Evolutionary conservation across 2,888 invertebrate genomes (phyloP).

Genomic region (Steinernema carpocapsae): DNA sequence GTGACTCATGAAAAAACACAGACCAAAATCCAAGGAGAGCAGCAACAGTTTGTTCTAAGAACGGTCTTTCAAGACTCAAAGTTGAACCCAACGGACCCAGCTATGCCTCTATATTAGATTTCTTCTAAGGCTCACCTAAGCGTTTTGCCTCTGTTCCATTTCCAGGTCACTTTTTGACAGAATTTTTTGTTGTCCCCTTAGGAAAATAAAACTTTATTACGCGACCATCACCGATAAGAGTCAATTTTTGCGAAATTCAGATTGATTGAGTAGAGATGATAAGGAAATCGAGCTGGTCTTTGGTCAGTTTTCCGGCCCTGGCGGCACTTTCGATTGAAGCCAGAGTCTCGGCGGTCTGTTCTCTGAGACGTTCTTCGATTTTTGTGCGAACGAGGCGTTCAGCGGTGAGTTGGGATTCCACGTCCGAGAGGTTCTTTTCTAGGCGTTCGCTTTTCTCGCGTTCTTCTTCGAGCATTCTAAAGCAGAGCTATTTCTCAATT

Average conservation of each 20-base stretch:
- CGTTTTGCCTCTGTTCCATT: no score
- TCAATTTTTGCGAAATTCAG: constrained; percentile 25
- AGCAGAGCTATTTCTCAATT: constrained; percentile 36
- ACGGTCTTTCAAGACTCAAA: no score
- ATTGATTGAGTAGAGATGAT: constrained; percentile 59
- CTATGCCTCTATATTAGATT: no score
- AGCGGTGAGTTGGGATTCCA: constrained; percentile 48
- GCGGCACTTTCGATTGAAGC: constrained; percentile 12
- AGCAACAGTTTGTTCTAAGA: no score
- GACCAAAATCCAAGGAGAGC: no score
- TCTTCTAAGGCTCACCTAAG: no score
- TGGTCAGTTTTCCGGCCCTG: not conserved
- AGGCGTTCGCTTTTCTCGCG: constrained; percentile 54
- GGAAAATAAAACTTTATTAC: constrained; percentile 27
- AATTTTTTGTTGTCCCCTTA: no score
- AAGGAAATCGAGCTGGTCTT: constrained; percentile 45
- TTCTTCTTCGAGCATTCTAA: constrained; percentile 58
- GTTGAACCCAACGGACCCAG: no score
- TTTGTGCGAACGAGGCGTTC: constrained; percentile 37
- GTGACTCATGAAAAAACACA: no score
- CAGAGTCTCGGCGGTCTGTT: constrained; percentile 17
- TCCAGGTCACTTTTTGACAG: no score
- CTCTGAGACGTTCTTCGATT: constrained; percentile 32
- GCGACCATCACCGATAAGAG: not conserved
- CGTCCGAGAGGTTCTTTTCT: constrained; percentile 51